Conservation (phyloP, 2,113 vertebrate genomes). For the Eublepharis macularius region DNA sequence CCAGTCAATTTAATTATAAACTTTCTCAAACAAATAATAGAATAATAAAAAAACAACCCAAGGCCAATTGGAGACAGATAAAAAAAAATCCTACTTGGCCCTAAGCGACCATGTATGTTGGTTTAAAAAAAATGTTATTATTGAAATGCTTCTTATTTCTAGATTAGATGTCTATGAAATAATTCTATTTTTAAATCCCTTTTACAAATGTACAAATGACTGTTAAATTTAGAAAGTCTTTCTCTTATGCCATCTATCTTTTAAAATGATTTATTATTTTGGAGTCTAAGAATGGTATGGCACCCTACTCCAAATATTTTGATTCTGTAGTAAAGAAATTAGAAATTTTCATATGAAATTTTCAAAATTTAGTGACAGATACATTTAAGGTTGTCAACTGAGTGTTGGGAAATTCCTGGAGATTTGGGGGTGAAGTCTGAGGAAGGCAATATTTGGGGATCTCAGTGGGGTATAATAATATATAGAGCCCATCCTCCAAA, state of each 20-base stretch:
- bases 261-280: slow-evolving; percentile 20
- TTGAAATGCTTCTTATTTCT: slow-evolving; percentile 4
- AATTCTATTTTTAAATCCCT: not conserved
- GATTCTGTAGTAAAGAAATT: slow-evolving; percentile 29
- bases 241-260: rapidly evolving
- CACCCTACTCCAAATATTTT: not conserved
- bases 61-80: too few species aligned
- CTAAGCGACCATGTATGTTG: not conserved
- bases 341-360: not conserved
- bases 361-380: slow-evolving; percentile 22
- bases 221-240: not conserved
- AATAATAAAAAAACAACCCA: too few species aligned
- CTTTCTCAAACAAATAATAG: too few species aligned
- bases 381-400: too few species aligned
- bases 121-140: not conserved
- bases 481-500: too few species aligned
- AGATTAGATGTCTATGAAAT: not conserved
- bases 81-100: too few species aligned
- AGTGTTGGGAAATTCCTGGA: too few species aligned
- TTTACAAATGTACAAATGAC: not conserved
- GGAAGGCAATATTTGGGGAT: too few species aligned
- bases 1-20: too few species aligned
- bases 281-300: slow-evolving; percentile 9
- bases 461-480: too few species aligned
- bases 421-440: too few species aligned